These are phyloP conservation scores for Parnassius mnemosyne DNA, from an alignment of 2,888 invertebrate genomes.

Conservation along the genomic window DNA sequence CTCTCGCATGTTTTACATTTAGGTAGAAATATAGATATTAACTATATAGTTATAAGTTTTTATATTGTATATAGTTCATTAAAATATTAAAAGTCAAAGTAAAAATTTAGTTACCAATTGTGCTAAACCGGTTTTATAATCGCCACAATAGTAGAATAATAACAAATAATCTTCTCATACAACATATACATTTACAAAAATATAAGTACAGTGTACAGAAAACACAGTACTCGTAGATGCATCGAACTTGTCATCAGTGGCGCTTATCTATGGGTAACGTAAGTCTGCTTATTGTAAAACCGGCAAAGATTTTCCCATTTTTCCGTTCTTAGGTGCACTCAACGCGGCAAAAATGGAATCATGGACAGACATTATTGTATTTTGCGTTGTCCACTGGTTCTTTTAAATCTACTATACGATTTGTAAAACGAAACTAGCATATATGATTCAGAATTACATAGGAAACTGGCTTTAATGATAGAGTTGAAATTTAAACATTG, in stretches of 20 bases:
- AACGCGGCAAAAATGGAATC: slow-evolving; percentile 42
- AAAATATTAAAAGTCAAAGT: no score
- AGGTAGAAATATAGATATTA: no score
- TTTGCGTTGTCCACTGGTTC: slow-evolving; percentile 34
- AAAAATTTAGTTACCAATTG: no score
- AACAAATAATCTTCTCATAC: no score
- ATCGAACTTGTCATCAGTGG: slow-evolving; percentile 35
- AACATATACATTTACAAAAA: no score
- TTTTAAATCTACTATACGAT: neutral
- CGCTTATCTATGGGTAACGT: slow-evolving; percentile 48
- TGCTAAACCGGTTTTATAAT: no score
- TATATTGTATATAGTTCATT: no score
- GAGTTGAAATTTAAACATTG: no score
- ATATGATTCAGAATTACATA: neutral
- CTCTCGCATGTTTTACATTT: no score
- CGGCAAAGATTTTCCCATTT: slow-evolving; percentile 51
- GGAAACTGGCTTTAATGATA: no score
- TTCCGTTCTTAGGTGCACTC: slow-evolving; percentile 50
- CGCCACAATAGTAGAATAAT: no score
- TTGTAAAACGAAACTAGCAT: neutral
- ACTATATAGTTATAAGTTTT: no score
- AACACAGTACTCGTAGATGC: neutral
- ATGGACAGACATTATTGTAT: slow-evolving; percentile 48
- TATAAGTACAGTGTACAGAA: neutral
- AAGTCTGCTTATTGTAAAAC: slow-evolving; percentile 60